phyloP scores from a whole-genome alignment of 2,888 invertebrate species.

The Lottia scabra region DNA sequence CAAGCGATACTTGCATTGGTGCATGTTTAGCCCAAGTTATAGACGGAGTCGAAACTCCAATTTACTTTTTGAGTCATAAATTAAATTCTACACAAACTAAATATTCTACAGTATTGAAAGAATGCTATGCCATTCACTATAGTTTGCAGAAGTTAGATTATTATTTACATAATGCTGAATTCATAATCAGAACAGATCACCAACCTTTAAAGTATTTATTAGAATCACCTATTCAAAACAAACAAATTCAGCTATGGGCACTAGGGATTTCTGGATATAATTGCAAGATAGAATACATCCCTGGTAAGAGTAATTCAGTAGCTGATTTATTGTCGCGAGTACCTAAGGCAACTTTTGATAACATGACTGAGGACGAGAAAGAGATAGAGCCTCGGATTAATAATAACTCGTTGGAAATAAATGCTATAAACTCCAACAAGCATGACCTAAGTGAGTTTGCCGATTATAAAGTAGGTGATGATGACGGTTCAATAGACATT shows the following conservation, averaged over 20 bases:
- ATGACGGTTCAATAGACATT: neutral
- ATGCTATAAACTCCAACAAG: neutral
- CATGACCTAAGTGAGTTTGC: neutral
- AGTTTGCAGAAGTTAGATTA: slow-evolving; percentile 10
- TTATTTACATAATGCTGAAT: slow-evolving; percentile 8
- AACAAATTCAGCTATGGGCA: slow-evolving; percentile 12
- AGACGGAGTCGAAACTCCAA: neutral
- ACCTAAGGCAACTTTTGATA: neutral
- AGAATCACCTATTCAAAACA: slow-evolving; percentile 12
- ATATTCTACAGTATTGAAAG: slow-evolving; percentile 9
- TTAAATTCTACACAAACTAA: neutral
- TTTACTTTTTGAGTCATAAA: slow-evolving; percentile 2
- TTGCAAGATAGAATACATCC: slow-evolving; percentile 11
- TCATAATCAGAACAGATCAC: slow-evolving; percentile 7
- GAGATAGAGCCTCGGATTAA: neutral
- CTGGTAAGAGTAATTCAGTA: neutral
- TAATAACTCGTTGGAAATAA: neutral
- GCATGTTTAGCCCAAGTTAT: neutral
- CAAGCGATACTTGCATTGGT: neutral
- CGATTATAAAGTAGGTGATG: neutral
- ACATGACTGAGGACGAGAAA: neutral
- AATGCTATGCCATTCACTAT: slow-evolving; percentile 15
- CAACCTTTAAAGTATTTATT: slow-evolving; percentile 8
- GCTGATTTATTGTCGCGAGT: neutral
- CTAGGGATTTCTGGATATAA: slow-evolving; percentile 5